Evolutionary conservation across 2,888 invertebrate species (phyloP), one percentile per base, ranked within the genome.

Genomic region (Xestobium rufovillosum): DNA sequence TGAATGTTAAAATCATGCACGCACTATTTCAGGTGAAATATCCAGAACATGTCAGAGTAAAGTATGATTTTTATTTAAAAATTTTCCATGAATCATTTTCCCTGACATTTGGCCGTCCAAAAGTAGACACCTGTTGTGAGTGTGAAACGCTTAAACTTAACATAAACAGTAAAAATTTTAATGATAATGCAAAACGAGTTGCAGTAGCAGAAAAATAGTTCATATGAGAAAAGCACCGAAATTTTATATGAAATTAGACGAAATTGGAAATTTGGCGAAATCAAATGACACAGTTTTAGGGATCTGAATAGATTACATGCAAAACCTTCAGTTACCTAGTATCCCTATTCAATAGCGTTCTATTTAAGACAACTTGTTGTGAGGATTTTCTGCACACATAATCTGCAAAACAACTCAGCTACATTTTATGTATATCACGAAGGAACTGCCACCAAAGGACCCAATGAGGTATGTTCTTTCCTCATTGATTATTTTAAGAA

Each of bases 291-390:
- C 32, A 23, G 29, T 36, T 19, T 30, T 29, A 12, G 46, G 39
- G 12, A 39, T 48, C 8, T 6, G 3, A 9, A 43, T 44, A 14
- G 43, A 48, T 34, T 19, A 19, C n/a, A 19, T 19, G 23, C 23
- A 19, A 19, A 19, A 19, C 23, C 23, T 19, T 19, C 23, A 42
- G 8, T 19, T 47, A 9, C 45, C 44, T 1, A 10, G 11, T 10
- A 33, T 48, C 10, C 47, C 49, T 13, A 47, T 48, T 1, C 50
- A 48, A 42, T 45, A 16, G 34, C 43, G 9, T 47, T 51, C 31
- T 49, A 51, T 34, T 17, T 40, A 2, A 19, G 47, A 12, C 43
- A 49, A 28, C 34, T 49, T 1, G 42, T 38, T 34, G n/a, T 38
- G 2, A 36, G 34, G 32, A 41, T 28, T n/a, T 45, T 45, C 32